phyloP scores from a whole-genome alignment of 2,797 vertebrate genomes.

The Champsocephalus esox region DNA sequence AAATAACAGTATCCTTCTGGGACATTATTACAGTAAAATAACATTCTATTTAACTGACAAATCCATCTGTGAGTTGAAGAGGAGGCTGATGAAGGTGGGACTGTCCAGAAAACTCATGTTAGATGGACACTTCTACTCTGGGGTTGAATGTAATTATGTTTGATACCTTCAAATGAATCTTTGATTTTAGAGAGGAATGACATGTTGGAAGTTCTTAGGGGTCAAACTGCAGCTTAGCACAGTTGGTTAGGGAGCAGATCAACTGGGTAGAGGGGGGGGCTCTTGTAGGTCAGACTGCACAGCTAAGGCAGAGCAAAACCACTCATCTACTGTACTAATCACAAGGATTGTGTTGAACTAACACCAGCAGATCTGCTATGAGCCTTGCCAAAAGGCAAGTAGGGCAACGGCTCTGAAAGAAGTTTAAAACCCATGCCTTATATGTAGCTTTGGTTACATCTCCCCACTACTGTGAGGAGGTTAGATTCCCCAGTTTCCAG shows the following conservation, averaged over 20 bases:
- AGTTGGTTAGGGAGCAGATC: conserved; percentile 37
- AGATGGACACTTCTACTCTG: conserved; percentile 8
- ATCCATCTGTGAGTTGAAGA: conserved; percentile 1
- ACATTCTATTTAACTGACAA: conserved; percentile 35
- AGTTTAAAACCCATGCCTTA: conserved; percentile 45
- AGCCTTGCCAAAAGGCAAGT: conserved; percentile 44
- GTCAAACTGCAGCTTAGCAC: conserved; percentile 46
- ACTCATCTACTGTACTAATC: conserved; percentile 56
- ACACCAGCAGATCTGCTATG: conserved; percentile 55
- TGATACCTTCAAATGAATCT: conserved; percentile 14
- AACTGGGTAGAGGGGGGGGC: conserved; percentile 9
- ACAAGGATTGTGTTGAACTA: conserved; percentile 40
- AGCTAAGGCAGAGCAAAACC: conserved; percentile 68
- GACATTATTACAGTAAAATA: conserved; percentile 36
- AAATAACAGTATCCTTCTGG: conserved; percentile 36
- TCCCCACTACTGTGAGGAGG: conserved; percentile 41
- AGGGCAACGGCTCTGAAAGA: conserved; percentile 34
- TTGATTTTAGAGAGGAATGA: conserved; percentile 41
- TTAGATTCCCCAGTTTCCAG: conserved; percentile 25
- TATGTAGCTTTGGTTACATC: conserved; percentile 65
- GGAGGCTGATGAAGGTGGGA: conserved; percentile 3
- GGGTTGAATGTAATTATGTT: not conserved
- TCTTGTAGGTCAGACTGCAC: conserved; percentile 53
- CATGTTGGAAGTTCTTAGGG: conserved; percentile 14
- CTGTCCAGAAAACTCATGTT: conserved; percentile 14